Evolutionary conservation across 2,888 invertebrate species (phyloP), one percentile per base, ranked within the genome.

Genomic region (Bellardia pandia): DNA sequence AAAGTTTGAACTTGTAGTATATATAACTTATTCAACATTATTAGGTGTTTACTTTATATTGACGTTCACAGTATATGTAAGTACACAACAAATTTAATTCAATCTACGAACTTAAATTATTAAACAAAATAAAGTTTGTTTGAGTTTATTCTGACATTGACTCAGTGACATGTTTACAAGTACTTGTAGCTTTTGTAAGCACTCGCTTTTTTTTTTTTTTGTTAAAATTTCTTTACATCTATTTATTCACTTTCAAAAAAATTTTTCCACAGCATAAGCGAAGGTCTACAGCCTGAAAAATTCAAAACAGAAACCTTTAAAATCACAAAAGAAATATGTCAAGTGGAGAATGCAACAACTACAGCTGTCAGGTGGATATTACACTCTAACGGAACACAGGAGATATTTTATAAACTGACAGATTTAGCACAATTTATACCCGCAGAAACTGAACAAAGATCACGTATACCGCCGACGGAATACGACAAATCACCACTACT

Each of bases 391-490:
- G 91, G 91, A 9, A 89, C 76, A 2, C 88, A 90, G 64, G 89
- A 89, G 16, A 78, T 85, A 42, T 93, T 92, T 82, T 91, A 91
- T 64, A 91, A 91, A 76, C 88, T 93, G 48, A 90, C 90, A 7
- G 92, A 93, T 42, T 85, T 93, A 88, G 93, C 93, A 16, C 90
- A 91, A 82, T 92, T 89, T 74, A 93, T 93, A 88, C 90, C 90
- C 72, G 91, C 93, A 11, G 90, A 91, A 66, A 90, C 91, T 3
- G 89, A 89, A 9, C 90, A 90, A 40, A 92, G 92, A 72, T 90
- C 91, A 66, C 91, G 97, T 90, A 95, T 98, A 92, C 97, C 97
- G 33, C 97, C 98, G 11, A 97, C 98, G 0, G 97, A 97, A 94
- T 97, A 97, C 94, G 98, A 93, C 86, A 93, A 93, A 90, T 91